Base-by-base conservation (phyloP, 2,888 invertebrate genomes). In the Apotomis capreana region DNA sequence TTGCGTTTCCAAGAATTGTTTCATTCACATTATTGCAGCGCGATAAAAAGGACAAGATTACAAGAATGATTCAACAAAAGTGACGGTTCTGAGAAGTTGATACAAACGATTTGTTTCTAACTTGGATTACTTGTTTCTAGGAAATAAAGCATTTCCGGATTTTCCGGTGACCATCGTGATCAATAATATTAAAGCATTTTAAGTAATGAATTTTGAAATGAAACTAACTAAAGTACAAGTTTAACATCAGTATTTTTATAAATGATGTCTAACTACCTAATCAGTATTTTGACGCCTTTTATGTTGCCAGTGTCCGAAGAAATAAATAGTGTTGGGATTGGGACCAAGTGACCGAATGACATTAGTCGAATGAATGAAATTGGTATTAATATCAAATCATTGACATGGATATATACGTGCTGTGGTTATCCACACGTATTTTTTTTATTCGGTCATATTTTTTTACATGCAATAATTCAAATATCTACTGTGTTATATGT, bases 1-100 rank as follows among this genome's bases (percentile, higher is more conserved):
- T 61, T 61, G 5, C 3, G 49, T 49, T 61, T 46, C 61, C 61
- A 1, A 51, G 61, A 61, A 61, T 61, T 26, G 26, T 26, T 61
- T 51, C 61, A 61, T 49, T 49, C 49, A 10, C 49, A 49, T 49
- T 6, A 49, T 61, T 61, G 12, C 15, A 57, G 49, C 49, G 15
- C 49, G 3, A 59, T 9, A 37, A 58, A 58, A 36, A 58, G n/a
- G 12, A 4, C 49, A 49, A 12, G 49, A 51, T 15, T 49, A 49
- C 10, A 9, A 49, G 9, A 10, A 49, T 49, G 49, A 49, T 49
- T 49, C 10, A 49, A 10, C 49, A 49, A 49, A 10, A 10, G 9
- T 49, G 3, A 9, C 9, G 3, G 6, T 49, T 49, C 10, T 49
- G 10, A 8, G 9, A 49, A 8, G 8, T 49, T 9, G 5, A 49